These are phyloP conservation scores for Denticeps clupeoides DNA, from an alignment of 2,797 vertebrate genomes.

Conservation along the genomic window DNA sequence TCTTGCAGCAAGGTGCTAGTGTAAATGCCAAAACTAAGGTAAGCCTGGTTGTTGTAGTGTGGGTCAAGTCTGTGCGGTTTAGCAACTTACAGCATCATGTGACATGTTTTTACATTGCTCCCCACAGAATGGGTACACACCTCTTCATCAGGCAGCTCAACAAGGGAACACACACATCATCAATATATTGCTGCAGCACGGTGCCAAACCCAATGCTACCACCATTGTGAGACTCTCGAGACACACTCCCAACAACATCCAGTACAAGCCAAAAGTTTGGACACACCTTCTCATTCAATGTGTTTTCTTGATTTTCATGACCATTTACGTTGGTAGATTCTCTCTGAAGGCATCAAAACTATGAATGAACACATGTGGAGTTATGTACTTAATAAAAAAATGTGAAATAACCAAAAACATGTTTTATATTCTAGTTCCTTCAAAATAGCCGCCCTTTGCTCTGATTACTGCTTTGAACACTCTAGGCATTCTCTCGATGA, in stretches of 20 bases:
- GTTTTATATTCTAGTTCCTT: no score
- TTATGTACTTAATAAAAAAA: no score
- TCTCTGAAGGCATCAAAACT: no score
- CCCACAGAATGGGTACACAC: conserved; percentile 80
- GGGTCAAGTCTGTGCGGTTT: not conserved
- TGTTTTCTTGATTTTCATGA: no score
- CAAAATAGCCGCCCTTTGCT: no score
- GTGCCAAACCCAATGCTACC: conserved; percentile 82
- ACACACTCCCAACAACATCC: not conserved
- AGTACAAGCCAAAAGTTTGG: no score
- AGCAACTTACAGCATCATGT: not conserved
- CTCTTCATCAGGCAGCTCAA: conserved; percentile 91
- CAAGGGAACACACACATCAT: conserved; percentile 72
- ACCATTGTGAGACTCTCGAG: conserved; percentile 77
- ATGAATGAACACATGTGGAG: no score
- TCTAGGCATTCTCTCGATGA: no score
- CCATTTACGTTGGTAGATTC: no score
- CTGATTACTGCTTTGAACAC: no score
- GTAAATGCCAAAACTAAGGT: conserved; percentile 88
- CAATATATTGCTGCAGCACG: conserved; percentile 75
- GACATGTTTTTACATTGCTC: not conserved
- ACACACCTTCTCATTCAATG: no score
- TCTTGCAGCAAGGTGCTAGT: conserved; percentile 79
- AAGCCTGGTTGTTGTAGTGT: conserved; percentile 14
- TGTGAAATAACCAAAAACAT: no score